A percentile compares a stretch with the other conserved stretches of the same genome.
phyloP scores from a whole-genome alignment of 2,888 invertebrate species.

The Pyrrhosoma nymphula region DNA sequence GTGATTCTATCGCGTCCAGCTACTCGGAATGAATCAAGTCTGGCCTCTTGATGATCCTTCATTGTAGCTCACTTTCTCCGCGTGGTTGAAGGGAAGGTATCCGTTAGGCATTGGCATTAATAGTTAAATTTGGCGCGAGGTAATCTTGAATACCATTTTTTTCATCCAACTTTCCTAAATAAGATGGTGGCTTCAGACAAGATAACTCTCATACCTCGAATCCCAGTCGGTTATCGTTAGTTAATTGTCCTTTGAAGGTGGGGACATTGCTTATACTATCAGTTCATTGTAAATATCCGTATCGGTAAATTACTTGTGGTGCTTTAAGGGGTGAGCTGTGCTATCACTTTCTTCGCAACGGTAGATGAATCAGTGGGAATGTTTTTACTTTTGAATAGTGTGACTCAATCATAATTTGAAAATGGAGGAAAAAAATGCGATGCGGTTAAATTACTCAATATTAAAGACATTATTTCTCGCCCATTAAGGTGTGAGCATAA shows the following conservation, averaged over 20 bases:
- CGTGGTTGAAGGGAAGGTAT: background rate
- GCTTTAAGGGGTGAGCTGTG: too few relatives aligned
- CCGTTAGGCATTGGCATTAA: background rate
- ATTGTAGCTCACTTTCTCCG: background rate
- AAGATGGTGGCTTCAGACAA: background rate
- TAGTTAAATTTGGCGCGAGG: background rate
- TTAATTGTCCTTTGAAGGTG: background rate
- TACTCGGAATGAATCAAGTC: background rate
- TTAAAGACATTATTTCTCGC: too few relatives aligned
- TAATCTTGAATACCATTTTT: background rate
- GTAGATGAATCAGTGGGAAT: too few relatives aligned
- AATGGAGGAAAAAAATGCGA: too few relatives aligned
- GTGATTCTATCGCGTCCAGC: background rate
- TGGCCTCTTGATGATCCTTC: background rate
- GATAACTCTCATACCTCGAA: background rate
- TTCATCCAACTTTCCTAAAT: background rate
- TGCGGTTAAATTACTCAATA: too few relatives aligned
- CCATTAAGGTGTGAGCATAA: too few relatives aligned
- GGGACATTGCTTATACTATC: background rate
- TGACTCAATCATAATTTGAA: too few relatives aligned
- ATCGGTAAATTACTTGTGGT: too few relatives aligned
- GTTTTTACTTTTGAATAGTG: too few relatives aligned
- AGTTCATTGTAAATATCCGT: too few relatives aligned
- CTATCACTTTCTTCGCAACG: too few relatives aligned
- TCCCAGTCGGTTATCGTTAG: background rate